Percentiles rank a stretch among this genome's conserved stretches.
These are phyloP conservation scores for Alentia gelatinosa DNA, from an alignment of 2,888 invertebrate species.

Conservation along the genomic window DNA sequence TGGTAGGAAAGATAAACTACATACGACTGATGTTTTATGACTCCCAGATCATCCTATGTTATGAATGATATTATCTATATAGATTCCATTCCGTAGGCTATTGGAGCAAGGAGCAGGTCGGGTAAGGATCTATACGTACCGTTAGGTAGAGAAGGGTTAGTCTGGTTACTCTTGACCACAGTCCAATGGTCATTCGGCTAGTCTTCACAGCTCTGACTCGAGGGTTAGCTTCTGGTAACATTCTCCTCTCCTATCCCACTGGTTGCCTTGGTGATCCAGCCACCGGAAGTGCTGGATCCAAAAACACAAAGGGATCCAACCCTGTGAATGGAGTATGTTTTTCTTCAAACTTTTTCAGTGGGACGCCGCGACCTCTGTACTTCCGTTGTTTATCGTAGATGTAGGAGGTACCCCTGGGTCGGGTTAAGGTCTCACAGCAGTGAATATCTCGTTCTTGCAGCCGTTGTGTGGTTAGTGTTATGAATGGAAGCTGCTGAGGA, in stretches of 20 bases:
- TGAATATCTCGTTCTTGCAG: neutral
- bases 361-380: neutral
- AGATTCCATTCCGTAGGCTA: too few species aligned
- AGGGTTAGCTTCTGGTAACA: neutral
- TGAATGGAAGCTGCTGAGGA: neutral
- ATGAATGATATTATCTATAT: too few species aligned
- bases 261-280: neutral
- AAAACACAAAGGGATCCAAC: slow-evolving; percentile 17
- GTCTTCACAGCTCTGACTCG: neutral
- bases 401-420: neutral
- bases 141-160: neutral
- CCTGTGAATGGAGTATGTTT: neutral
- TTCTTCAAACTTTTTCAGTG: neutral
- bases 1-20: too few species aligned
- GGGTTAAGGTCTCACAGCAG: neutral
- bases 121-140: too few species aligned
- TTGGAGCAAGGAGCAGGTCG: too few species aligned
- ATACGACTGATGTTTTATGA: too few species aligned
- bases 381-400: neutral
- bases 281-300: neutral
- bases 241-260: neutral
- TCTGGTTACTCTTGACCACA: neutral
- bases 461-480: neutral
- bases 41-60: too few species aligned
- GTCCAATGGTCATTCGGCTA: neutral